phyloP scores from a whole-genome alignment of 2,113 vertebrate species.

The Parus major region DNA sequence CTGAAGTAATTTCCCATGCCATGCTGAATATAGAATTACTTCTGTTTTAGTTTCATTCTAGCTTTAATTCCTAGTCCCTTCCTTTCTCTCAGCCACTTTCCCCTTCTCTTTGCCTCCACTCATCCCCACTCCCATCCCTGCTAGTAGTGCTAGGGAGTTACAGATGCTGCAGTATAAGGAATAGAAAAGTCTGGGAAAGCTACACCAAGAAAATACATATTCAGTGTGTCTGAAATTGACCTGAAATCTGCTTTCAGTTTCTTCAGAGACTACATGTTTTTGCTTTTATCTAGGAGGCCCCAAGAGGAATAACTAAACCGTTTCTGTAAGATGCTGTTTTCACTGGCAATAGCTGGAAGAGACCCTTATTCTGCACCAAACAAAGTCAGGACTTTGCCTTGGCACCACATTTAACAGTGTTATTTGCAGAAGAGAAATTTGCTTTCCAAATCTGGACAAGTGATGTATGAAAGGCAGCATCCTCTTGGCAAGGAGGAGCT shows the following conservation, averaged over 20 bases:
- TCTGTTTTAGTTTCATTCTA: not conserved
- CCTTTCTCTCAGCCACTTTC: not conserved
- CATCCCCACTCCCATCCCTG: not conserved
- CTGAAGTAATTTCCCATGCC: not conserved
- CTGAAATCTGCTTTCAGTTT: not conserved
- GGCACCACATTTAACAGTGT: not conserved
- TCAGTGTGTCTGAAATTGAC: not conserved
- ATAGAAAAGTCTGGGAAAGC: not conserved
- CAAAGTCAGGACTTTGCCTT: not conserved
- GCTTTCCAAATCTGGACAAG: not conserved
- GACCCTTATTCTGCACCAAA: not conserved
- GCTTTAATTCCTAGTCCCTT: not conserved
- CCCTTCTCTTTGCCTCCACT: not conserved
- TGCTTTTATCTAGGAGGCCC: not conserved
- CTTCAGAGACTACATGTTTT: not conserved
- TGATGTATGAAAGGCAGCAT: not conserved
- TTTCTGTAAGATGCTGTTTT: not conserved
- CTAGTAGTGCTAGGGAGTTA: not conserved
- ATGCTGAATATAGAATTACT: not conserved
- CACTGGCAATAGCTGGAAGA: not conserved
- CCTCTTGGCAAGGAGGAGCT: not conserved
- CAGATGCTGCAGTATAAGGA: not conserved
- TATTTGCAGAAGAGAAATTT: not conserved
- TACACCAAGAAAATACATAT: not conserved
- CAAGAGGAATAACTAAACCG: not conserved